Evolutionary conservation across 2,888 invertebrate genomes (phyloP), one percentile per base, ranked within the genome.

Genomic region (Keiferia lycopersicella): DNA sequence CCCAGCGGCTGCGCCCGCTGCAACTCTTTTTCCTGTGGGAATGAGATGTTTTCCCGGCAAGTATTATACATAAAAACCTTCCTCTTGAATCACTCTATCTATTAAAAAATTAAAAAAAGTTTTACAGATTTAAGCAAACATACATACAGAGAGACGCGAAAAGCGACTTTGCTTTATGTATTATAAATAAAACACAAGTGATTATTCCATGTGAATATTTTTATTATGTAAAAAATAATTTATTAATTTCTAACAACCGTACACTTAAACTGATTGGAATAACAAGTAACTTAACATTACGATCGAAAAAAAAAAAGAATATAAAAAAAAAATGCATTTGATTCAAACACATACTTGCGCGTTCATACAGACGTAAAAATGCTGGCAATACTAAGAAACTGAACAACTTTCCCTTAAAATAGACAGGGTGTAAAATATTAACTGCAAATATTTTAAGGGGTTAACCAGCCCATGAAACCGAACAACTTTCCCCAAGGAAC

Each of bases 181-280:
- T n/a, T n/a, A 41, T n/a, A 45, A 45, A 16, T n/a, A 45, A 51
- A 51, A 16, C 12, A 22, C 3, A 22, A 20, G 3, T 4, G 3
- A n/a, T 34, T 16, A 14, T 10, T 30, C 22, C 58, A 50, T 72
- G 72, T 71, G 68, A 69, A 68, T 66, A 4, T 75, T 82, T n/a
- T 79, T 79, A 80, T 80, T 76, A 75, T 60, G 69, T 71, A 79
- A 79, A 82, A 82, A 80, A 75, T 75, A 73, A 77, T 75, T 79
- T 73, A 69, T 68, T 71, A 61, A 45, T 66, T 56, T 61, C 65
- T 67, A 69, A 67, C 67, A 67, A 71, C 57, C 66, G 70, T 76
- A 77, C 61, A 65, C 67, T 69, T 73, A 69, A 68, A 67, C 69
- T 39, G 53, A 62, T 53, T 62, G 62, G 62, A 62, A 61, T 61